phyloP scores from a whole-genome alignment of 2,113 vertebrate species.

The Manacus vitellinus region DNA sequence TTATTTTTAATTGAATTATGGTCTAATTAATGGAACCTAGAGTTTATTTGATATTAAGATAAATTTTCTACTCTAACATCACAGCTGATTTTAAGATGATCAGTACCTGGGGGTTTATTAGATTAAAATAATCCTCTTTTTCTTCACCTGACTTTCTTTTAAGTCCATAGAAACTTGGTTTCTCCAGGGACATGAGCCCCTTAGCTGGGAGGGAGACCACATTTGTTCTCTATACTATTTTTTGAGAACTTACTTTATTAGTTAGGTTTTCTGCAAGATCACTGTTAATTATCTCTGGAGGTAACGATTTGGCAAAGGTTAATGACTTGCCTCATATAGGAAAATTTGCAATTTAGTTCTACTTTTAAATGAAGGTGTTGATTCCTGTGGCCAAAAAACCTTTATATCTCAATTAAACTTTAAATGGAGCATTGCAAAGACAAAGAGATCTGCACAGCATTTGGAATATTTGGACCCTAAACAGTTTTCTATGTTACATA shows the following conservation, averaged over 20 bases:
- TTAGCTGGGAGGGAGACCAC: background rate
- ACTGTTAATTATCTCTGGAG: conserved; percentile 66
- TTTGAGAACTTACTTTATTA: conserved; percentile 56
- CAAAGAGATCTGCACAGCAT: background rate
- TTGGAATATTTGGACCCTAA: background rate
- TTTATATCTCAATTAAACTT: conserved; percentile 34
- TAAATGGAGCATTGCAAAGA: background rate
- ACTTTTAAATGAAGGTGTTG: conserved; percentile 62
- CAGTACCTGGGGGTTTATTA: background rate
- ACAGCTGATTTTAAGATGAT: background rate
- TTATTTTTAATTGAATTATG: background rate
- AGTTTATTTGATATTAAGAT: background rate
- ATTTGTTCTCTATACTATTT: conserved; percentile 34
- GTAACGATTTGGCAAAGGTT: conserved; percentile 69
- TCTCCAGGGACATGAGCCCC: background rate
- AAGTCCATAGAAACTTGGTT: background rate
- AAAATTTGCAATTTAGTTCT: conserved; percentile 56
- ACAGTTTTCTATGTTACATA: background rate
- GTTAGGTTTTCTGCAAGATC: conserved; percentile 50
- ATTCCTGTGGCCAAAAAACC: background rate
- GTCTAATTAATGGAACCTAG: background rate
- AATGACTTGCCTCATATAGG: conserved; percentile 58
- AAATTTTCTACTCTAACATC: background rate
- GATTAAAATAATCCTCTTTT: background rate
- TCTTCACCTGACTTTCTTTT: background rate